A percentile compares a stretch with the other conserved stretches of the same genome.
phyloP scores from a whole-genome alignment of 2,797 vertebrate genomes.

The Miichthys miiuy region DNA sequence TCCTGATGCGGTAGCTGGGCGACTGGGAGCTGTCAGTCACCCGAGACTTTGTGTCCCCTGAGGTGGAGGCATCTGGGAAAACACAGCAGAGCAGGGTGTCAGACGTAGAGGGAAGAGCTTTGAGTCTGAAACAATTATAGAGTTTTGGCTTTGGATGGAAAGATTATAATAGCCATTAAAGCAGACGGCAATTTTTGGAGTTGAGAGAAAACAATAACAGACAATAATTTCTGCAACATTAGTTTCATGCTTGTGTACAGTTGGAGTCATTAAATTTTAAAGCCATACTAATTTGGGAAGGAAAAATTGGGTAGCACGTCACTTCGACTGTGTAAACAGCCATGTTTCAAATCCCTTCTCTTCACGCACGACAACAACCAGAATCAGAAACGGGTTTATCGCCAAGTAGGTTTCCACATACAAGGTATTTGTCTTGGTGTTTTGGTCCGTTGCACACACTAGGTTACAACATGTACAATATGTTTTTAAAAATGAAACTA shows the following conservation, averaged over 20 bases:
- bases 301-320: slow-evolving; percentile 38
- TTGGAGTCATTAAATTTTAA: slow-evolving; percentile 66
- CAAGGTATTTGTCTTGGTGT: no score
- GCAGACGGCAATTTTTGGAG: slow-evolving; percentile 27
- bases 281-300: slow-evolving; percentile 48
- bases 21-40: slow-evolving; percentile 89
- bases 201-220: slow-evolving; percentile 49
- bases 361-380: slow-evolving; percentile 34
- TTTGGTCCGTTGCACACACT: no score
- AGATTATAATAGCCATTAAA: slow-evolving; percentile 46
- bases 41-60: slow-evolving; percentile 87
- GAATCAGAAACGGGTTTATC: no score
- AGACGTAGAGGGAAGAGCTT: slow-evolving; percentile 34
- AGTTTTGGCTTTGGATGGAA: slow-evolving; percentile 33
- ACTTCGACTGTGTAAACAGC: slow-evolving; percentile 32
- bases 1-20: slow-evolving; percentile 90
- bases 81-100: slow-evolving; percentile 48
- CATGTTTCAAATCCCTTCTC: slow-evolving; percentile 23
- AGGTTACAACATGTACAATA: no score
- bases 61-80: slow-evolving; percentile 89
- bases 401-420: no score
- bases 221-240: slow-evolving; percentile 67
- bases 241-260: slow-evolving; percentile 56
- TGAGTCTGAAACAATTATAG: slow-evolving; percentile 30
- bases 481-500: no score